Evolutionary conservation across 2,888 invertebrate genomes (phyloP), one percentile per base, ranked within the genome.

Genomic region (Drosophila aldrichi): DNA sequence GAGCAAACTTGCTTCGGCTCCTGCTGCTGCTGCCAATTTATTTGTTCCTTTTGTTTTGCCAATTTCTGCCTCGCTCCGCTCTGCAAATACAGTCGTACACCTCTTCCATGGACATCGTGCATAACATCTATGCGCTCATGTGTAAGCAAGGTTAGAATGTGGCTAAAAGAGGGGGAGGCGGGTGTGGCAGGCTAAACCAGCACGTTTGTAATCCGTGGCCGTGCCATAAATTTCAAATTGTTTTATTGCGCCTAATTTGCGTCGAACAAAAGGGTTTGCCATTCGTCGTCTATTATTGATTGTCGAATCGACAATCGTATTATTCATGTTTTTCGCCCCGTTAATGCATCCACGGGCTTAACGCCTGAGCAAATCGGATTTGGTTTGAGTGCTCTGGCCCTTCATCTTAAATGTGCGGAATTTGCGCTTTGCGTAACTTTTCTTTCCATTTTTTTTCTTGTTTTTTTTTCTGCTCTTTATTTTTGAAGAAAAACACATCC

Each of bases 191-290:
- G 10, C 32, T 69, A 77, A 69, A 69, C 78, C 40, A 41, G 18
- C 25, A 38, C 38, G n/a, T 63, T 60, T 78, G 74, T 77, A 69
- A 78, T 77, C 61, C 61, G 12, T 56, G 78, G 61, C 56, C 40
- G 49, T 66, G 79, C 66, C 86, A 84, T 84, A 84, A 88, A 88
- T 84, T 77, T 68, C 20, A 69, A 61, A 67, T 61, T 79, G 69
- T 74, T 88, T 88, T 88, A 85, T 77, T 80, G 81, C 64, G 82
- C 88, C 86, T 82, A 84, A 84, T 88, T 84, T 88, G 71, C 55
- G 54, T 55, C 8, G 44, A 59, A 77, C 61, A 77, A 77, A 68
- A 65, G 74, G 58, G 67, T 46, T 51, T 12, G 20, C 32, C 1
- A 18, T 12, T 36, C 43, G 14, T 32, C 25, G n/a, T 36, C 25